A percentile compares a stretch with the other conserved stretches of the same genome.
Evolutionary conservation across 2,888 invertebrate genomes (phyloP).

Genomic region (Buathra laborator): DNA sequence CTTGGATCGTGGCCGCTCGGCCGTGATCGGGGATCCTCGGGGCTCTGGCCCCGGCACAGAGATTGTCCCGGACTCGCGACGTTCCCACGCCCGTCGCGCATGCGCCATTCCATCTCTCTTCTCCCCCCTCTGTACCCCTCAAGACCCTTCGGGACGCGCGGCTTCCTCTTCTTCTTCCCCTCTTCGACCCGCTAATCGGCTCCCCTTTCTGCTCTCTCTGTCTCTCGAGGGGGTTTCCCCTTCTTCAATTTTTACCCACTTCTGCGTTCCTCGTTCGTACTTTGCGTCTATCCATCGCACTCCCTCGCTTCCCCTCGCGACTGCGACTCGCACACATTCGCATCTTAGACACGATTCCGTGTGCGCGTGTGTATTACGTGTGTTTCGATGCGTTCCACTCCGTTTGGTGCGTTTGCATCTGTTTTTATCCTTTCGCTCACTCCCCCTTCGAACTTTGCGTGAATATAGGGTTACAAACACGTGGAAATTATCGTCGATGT

Average conservation of each 20-base stretch:
- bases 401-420: slow-evolving; percentile 56
- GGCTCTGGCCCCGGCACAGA: slow-evolving; percentile 68
- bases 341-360: slow-evolving; percentile 39
- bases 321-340: slow-evolving; percentile 30
- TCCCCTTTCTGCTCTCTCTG: slow-evolving; percentile 51
- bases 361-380: slow-evolving; percentile 38
- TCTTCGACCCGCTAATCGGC: slow-evolving; percentile 62
- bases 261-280: slow-evolving; percentile 56
- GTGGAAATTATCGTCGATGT: slow-evolving; percentile 6
- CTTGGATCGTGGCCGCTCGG: slow-evolving; percentile 74
- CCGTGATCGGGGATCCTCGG: slow-evolving; percentile 78
- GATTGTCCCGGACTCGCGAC: slow-evolving; percentile 79
- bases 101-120: slow-evolving; percentile 74
- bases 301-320: slow-evolving; percentile 45
- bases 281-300: slow-evolving; percentile 11
- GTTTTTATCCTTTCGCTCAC: slow-evolving; percentile 44
- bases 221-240: slow-evolving; percentile 69
- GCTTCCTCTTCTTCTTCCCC: slow-evolving; percentile 56
- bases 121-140: slow-evolving; percentile 56
- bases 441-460: slow-evolving; percentile 31
- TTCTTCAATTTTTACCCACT: slow-evolving; percentile 73
- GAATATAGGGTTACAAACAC: slow-evolving; percentile 50
- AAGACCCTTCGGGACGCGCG: slow-evolving; percentile 56
- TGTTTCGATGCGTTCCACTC: slow-evolving; percentile 55
- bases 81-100: slow-evolving; percentile 83